Evolutionary conservation across 2,797 vertebrate genomes (phyloP).

Genomic region (Etheostoma nigrum): DNA sequence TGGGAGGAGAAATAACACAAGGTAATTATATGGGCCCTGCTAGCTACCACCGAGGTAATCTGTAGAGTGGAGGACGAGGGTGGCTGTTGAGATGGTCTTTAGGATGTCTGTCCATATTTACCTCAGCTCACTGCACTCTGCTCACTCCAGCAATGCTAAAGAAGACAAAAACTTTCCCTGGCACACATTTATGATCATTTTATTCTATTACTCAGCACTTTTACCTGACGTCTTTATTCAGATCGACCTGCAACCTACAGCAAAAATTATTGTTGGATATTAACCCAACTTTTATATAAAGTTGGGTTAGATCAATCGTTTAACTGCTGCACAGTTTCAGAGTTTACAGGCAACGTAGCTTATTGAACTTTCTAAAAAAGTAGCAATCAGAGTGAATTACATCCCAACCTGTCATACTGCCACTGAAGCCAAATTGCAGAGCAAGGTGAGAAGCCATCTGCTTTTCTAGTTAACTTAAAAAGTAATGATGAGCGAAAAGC

Average conservation of each 20-base stretch:
- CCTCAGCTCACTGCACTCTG: conserved; percentile 56
- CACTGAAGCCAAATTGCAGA: conserved; percentile 46
- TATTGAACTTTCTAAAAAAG: background rate
- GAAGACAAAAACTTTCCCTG: conserved; percentile 29
- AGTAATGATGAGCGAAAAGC: conserved; percentile 51
- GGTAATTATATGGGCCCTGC: conserved; percentile 76
- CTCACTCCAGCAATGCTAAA: conserved; percentile 38
- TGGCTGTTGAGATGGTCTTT: conserved; percentile 52
- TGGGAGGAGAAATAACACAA: conserved; percentile 77
- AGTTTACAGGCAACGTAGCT: conserved; percentile 14
- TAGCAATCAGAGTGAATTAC: conserved; percentile 32
- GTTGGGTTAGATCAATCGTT: background rate
- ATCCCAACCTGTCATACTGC: conserved; percentile 44
- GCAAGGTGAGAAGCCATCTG: conserved; percentile 75
- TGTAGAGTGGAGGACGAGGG: conserved; percentile 53
- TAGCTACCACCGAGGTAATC: conserved; percentile 68
- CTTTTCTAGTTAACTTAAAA: conserved; percentile 56
- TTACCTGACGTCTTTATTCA: conserved; percentile 1
- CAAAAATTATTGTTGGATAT: background rate
- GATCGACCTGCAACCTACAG: background rate
- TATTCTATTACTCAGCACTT: conserved; percentile 1
- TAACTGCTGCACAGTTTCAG: conserved; percentile 6
- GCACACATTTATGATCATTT: conserved; percentile 8
- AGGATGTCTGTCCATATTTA: conserved; percentile 67
- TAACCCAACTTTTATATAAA: background rate